A percentile compares a stretch with the other conserved stretches of the same genome.
Evolutionary conservation across 37 sponge, comb jelly and placozoan genomes (phyloP).

Genomic region (Tethya wilhelma): DNA sequence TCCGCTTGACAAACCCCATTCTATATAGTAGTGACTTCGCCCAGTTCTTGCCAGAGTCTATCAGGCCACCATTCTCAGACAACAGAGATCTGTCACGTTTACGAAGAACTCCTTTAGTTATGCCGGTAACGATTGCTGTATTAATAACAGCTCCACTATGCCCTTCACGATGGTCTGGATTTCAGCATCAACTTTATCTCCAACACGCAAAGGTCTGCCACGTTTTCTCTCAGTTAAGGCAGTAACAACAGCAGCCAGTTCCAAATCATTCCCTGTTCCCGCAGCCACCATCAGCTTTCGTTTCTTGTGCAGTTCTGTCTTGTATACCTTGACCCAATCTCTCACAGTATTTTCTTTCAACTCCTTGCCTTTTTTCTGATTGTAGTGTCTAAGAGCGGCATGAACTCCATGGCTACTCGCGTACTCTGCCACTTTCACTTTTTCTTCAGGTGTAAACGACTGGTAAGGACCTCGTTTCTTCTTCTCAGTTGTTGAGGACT

Average conservation of each 20-base stretch:
- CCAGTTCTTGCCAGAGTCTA: conserved; percentile 44
- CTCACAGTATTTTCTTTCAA: conserved; percentile 29
- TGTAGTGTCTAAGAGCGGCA: conserved; percentile 13
- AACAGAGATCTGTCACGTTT: conserved; percentile 7
- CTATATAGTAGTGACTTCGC: conserved; percentile 52
- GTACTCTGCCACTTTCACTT: conserved; percentile 38
- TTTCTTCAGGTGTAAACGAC: conserved; percentile 43
- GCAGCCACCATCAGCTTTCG: conserved; percentile 2
- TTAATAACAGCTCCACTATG: conserved; percentile 45
- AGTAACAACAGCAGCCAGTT: too few species aligned
- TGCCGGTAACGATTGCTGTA: conserved; percentile 31
- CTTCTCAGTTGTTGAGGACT: not conserved
- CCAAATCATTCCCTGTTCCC: not conserved
- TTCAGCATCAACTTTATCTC: not conserved
- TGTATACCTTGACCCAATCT: conserved; percentile 28
- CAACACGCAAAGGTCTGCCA: conserved; percentile 7
- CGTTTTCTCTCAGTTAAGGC: conserved; percentile 1
- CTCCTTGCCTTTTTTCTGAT: not conserved
- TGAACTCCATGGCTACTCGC: conserved; percentile 14
- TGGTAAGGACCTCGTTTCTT: conserved; percentile 37
- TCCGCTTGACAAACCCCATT: conserved; percentile 57
- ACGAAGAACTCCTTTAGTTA: conserved; percentile 40
- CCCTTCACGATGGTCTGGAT: conserved; percentile 22
- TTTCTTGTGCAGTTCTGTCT: conserved; percentile 12
- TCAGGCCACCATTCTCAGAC: conserved; percentile 33